These are phyloP conservation scores for Fulmarus glacialis DNA, from an alignment of 2,113 vertebrate genomes.

Conservation along the genomic window DNA sequence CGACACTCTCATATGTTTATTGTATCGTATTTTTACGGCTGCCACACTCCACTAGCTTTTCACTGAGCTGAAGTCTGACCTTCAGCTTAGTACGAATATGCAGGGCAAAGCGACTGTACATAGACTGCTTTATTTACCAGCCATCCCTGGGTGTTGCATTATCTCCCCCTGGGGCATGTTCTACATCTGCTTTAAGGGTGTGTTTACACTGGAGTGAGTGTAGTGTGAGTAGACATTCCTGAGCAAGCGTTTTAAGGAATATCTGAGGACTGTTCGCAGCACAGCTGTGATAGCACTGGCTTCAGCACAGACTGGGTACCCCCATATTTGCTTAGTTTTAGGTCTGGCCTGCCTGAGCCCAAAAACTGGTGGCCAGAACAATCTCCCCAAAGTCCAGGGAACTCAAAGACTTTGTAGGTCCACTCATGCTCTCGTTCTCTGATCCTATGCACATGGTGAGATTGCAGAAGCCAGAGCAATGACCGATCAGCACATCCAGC, in stretches of 20 bases:
- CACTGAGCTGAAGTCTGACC: constrained; percentile 4
- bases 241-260: constrained; percentile 18
- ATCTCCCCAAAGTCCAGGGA: background rate
- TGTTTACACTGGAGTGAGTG: constrained; percentile 58
- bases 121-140: background rate
- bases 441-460: background rate
- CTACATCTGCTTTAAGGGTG: constrained; percentile 41
- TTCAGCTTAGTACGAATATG: background rate
- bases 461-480: background rate
- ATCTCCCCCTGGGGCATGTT: constrained; percentile 22
- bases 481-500: background rate
- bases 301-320: background rate
- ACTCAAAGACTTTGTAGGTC: background rate
- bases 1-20: constrained; percentile 36
- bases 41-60: background rate
- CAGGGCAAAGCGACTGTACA: background rate
- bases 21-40: background rate
- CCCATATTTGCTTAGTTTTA: background rate
- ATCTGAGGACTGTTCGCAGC: background rate
- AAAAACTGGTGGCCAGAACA: background rate
- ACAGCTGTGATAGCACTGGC: constrained; percentile 4
- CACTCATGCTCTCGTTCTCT: background rate
- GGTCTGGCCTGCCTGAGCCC: background rate
- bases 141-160: constrained; percentile 20
- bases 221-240: constrained; percentile 33